Evolutionary conservation across 1,140 invertebrate genomes (phyloP), one percentile per base, ranked within the genome.

Genomic region (Pseudomyrmex cubaensis): DNA sequence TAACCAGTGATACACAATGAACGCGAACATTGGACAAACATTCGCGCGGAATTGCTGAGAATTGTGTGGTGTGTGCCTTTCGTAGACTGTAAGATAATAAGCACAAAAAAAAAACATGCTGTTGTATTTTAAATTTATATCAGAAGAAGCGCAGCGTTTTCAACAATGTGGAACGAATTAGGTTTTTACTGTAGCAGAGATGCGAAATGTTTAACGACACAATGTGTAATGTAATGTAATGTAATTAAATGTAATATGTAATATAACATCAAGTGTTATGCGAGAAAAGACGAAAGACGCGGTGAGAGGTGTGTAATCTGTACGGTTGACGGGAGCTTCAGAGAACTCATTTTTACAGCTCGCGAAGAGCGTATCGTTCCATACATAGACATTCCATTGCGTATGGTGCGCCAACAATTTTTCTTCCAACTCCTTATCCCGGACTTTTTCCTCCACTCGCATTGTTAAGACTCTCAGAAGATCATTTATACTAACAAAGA

Each of bases 301-400:
- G 54, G 22, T 13, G 20, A 13, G 44, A 50, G 17, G 15, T 78
- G 15, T 59, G 15, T 35, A 54, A 77, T 82, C 77, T 88, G 82
- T 82, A 89, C 82, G 88, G 83, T 87, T 54, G 85, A 88, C 76
- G 82, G 82, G 87, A 83, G 80, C 80, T 64, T 89, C 90, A 85
- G 90, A 90, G 90, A 90, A 91, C 76, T 90, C 75, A 67, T 86
- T 69, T 78, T 83, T 76, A 69, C 78, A 69, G 78, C 62, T 56
- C 62, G 83, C 85, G 82, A 35, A 35, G 5, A 35, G 59, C 52
- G 59, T 69, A 84, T 88, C 88, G 78, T 91, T 93, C 92, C 92
- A 93, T 93, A 93, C 92, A 84, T 85, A 92, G 67, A 93, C 92
- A 93, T 93, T 93, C 92, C 92, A 93, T 92, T 89, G 52, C 85